phyloP scores from a whole-genome alignment of 2,888 invertebrate genomes.

The Cataglyphis cursor region DNA sequence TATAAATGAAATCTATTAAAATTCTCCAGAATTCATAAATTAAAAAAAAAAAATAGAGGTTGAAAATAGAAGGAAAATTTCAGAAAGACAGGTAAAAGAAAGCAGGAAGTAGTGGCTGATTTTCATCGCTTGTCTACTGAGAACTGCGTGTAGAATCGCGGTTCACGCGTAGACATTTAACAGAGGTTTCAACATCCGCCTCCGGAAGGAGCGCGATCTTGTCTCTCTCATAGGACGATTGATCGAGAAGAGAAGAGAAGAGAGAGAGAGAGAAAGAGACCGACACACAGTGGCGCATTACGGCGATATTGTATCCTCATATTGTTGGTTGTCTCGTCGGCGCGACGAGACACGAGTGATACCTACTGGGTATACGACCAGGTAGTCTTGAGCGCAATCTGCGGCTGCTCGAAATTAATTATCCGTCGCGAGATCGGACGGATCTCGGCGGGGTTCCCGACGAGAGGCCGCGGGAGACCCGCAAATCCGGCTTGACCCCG shows the following conservation, averaged over 20 bases:
- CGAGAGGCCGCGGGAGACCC: constrained; percentile 60
- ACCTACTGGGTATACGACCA: background rate
- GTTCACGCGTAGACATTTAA: background rate
- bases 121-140: constrained; percentile 12
- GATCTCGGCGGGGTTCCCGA: constrained; percentile 58
- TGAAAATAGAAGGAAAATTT: background rate
- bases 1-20: background rate
- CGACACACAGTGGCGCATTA: background rate
- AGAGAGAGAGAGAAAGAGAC: constrained; percentile 19
- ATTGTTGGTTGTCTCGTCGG: constrained; percentile 32
- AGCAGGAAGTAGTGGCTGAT: constrained; percentile 13
- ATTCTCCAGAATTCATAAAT: background rate
- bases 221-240: constrained; percentile 6
- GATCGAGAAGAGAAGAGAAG: constrained; percentile 7
- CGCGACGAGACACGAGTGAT: constrained; percentile 19
- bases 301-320: background rate
- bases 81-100: background rate
- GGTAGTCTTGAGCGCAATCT: constrained; percentile 57
- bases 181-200: constrained; percentile 17
- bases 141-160: background rate
- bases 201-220: background rate
- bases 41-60: background rate
- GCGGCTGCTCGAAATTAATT: constrained; percentile 71
- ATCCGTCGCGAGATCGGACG: constrained; percentile 55
- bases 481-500: constrained; percentile 50